Base-by-base conservation (phyloP, 2,113 vertebrate genomes). In the Chelonoidis abingdonii region DNA sequence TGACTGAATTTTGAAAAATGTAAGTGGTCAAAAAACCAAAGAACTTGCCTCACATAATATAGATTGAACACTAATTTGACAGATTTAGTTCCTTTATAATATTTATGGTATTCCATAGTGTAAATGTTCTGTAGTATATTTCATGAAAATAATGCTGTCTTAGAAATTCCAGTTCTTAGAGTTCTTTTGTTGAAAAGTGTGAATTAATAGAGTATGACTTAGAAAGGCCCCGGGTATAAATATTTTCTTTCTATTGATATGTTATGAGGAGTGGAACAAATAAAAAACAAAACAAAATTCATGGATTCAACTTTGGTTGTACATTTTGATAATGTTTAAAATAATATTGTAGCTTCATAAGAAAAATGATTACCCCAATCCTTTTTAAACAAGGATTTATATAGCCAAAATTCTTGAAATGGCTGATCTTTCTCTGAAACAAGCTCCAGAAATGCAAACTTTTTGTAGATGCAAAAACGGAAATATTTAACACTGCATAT, bases 211-310 rank as follows among this genome's bases (percentile, higher is more conserved):
- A 53, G 24, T 81, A 25, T 84, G 69, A 21, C 24, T 86, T 89
- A 84, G 29, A 91, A 79, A 91, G 49, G 21, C 52, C 84, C 17
- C 17, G 84, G 57, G 25, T 83, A 17, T 69, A n/a, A 41, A 82
- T 96, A 69, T 49, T 92, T 92, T 50, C 76, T 89, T 79, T 49
- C 94, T 87, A 78, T 84, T 80, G 24, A 83, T 90, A 8, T 38
- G 5, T 84, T 92, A 78, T 0, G 0, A 88, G 27, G 75, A 88
- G 57, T 89, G 83, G 91, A 94, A 80, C 78, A 1, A 79, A 38
- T 93, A 52, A 41, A 56, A 86, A n/a, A 25, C 72, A 62, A 59
- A 90, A 82, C 17, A 83, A 1, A 44, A 22, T 52, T 35, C 0
- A 13, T 29, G 17, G 3, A 50, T 24, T 89, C 44, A 89, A 27